Conservation (phyloP, 2,113 vertebrate genomes). For the Gallinago undulata region DNA sequence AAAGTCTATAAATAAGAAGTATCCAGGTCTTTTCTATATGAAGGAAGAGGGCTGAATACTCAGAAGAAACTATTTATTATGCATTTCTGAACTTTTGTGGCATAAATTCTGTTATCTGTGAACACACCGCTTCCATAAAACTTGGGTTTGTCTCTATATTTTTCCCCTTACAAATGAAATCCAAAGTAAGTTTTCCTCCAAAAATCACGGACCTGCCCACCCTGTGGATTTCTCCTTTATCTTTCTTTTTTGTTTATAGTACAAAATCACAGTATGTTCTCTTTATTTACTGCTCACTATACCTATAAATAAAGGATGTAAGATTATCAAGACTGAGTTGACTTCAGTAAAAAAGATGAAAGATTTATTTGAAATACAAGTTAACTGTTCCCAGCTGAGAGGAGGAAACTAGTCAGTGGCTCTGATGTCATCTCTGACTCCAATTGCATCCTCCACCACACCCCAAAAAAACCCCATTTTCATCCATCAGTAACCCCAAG, state of each 20-base stretch:
- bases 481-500: background rate
- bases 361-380: constrained; percentile 32
- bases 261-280: background rate
- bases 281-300: constrained; percentile 40
- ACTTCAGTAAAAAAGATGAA: background rate
- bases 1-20: constrained; percentile 66
- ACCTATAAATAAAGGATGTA: constrained; percentile 34
- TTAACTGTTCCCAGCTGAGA: background rate
- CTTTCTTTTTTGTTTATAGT: background rate
- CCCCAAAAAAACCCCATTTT: background rate
- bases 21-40: background rate
- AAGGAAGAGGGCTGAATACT: constrained; percentile 2
- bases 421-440: background rate
- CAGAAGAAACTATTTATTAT: constrained; percentile 47
- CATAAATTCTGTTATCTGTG: constrained; percentile 37
- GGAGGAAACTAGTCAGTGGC: background rate
- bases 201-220: background rate
- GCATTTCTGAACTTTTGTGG: constrained; percentile 37
- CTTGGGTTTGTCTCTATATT: background rate
- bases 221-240: background rate
- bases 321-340: background rate
- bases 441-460: background rate
- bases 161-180: constrained; percentile 22
- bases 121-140: constrained; percentile 23
- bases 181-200: background rate